Evolutionary conservation across 2,888 invertebrate genomes (phyloP).

Genomic region (Melolontha melolontha): DNA sequence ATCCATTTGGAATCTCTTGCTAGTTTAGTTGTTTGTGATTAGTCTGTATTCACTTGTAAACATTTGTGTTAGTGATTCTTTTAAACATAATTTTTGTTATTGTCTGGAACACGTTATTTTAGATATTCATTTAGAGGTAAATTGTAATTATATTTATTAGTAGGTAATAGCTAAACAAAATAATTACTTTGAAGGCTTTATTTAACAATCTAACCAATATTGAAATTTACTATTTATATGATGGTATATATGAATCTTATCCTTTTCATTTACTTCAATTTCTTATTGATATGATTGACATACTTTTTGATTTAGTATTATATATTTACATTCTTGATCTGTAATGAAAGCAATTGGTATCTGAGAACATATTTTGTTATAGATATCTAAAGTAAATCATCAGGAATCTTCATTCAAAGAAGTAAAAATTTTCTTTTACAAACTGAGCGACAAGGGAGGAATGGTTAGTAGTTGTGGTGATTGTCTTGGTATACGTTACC

Average conservation of each 20-base stretch:
- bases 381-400: too few species aligned
- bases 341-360: too few species aligned
- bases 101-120: not conserved
- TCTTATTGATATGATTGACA: too few species aligned
- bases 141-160: not conserved
- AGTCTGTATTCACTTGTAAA: not conserved
- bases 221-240: too few species aligned
- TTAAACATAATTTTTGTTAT: not conserved
- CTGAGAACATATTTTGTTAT: too few species aligned
- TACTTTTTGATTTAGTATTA: too few species aligned
- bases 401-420: constrained; percentile 1
- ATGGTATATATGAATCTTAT: too few species aligned
- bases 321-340: too few species aligned
- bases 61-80: constrained; percentile 1
- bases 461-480: constrained; percentile 78
- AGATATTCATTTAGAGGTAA: not conserved
- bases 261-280: not conserved
- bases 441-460: constrained; percentile 45
- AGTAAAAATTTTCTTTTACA: constrained; percentile 36
- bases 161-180: not conserved
- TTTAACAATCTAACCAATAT: constrained; percentile 3
- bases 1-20: not conserved
- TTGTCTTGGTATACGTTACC: constrained; percentile 89
- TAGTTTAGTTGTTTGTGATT: too few species aligned
- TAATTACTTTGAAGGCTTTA: too few species aligned